Evolutionary conservation across 2,113 vertebrate species (phyloP), one percentile per base, ranked within the genome.

Genomic region (Neofelis nebulosa): DNA sequence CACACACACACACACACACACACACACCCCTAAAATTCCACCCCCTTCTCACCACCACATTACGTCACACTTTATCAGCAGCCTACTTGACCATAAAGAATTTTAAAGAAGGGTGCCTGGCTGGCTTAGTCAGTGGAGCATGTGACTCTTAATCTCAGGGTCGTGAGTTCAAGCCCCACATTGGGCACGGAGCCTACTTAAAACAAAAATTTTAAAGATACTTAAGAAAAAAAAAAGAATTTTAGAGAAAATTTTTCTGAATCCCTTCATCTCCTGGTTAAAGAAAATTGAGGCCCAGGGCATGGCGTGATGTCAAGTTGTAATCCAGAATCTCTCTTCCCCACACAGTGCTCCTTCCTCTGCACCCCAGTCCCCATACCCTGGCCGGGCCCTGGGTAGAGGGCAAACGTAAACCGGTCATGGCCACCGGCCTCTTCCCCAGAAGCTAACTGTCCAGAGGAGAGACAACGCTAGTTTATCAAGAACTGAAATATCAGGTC

Each of bases 251-350:
- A 45, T 38, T 25, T 4, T 4, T 41, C 18, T 14, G 25, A 52
- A 18, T 83, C 52, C 3, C 66, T 66, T 94, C 50, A 10, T 65
- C 11, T 82, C 21, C 4, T 41, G 31, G 63, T 74, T 57, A 27
- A 90, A n/a, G 61, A 74, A 55, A 50, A 50, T 3, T 18, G 55
- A 89, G 41, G 4, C 16, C 50, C 57, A 14, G 5, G 41, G 21
- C 1, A 0, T 31, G 36, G 38, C 55, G 7, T 33, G 14, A 45
- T 68, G 78, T 33, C n/a, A 63, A 29, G 2, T 0, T 48, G 45
- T 19, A 41, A 71, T 31, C 25, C 48, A 19, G n/a, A 73, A 80
- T 55, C 52, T 21, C 79, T 84, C 57, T 85, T 36, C 38, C 66
- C n/a, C 7, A 57, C 19, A 6, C 4, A 23, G 45, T 4, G 21